phyloP scores from a whole-genome alignment of 2,113 vertebrate genomes.

The Psittacus erithacus region DNA sequence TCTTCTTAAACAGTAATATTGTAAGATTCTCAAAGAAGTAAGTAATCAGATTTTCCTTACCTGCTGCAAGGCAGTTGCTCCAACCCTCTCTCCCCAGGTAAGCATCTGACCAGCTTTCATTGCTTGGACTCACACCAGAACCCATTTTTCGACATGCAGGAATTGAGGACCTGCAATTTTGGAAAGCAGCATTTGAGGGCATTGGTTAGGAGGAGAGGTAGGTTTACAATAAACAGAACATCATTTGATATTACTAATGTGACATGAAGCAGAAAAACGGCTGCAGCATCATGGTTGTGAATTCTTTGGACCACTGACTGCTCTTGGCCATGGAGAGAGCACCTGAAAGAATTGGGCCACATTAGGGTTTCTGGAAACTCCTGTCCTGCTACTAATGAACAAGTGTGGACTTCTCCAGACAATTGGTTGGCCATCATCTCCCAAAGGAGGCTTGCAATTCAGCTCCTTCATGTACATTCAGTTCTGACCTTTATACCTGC shows the following conservation, averaged over 20 bases:
- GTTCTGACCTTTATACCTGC: neutral
- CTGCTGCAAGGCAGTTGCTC: neutral
- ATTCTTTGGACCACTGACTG: neutral
- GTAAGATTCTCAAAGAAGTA: neutral
- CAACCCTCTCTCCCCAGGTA: neutral
- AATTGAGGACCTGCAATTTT: neutral
- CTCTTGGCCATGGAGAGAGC: neutral
- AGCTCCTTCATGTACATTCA: neutral
- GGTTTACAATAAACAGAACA: neutral
- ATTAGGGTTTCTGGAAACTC: neutral
- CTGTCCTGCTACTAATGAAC: neutral
- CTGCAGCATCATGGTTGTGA: neutral
- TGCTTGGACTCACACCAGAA: neutral
- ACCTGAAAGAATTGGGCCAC: neutral
- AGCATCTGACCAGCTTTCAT: neutral
- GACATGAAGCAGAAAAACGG: neutral
- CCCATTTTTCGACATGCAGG: neutral
- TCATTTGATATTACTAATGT: neutral
- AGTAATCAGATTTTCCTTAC: neutral
- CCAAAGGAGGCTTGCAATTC: neutral
- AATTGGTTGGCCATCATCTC: neutral
- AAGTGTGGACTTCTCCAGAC: neutral
- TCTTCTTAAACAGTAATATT: neutral
- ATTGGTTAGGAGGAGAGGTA: neutral
- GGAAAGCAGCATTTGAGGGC: neutral